Base-by-base conservation (phyloP, 2,113 vertebrate genomes). In the Camelus bactrianus region DNA sequence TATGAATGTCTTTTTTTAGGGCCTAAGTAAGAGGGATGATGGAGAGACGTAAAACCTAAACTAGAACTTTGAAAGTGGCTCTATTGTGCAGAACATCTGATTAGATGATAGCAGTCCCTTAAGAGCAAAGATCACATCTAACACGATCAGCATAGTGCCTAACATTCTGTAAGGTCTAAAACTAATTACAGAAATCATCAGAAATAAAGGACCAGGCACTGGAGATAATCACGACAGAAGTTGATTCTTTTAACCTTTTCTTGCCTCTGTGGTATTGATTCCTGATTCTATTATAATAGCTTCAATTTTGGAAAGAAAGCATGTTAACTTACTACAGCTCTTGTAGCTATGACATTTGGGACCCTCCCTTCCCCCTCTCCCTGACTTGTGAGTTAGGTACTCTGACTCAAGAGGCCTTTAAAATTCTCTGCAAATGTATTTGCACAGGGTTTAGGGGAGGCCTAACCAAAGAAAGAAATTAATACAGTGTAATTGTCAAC, bases 401-500 rank as follows among this genome's bases (percentile, higher is more conserved):
- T 62, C 65, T 89, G 62, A 50, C 77, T 97, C 58, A 92, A 19
- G 77, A 94, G 81, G 65, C 54, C 73, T 93, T 94, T 94, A 80
- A 85, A 48, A 46, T 95, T 96, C 46, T 26, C 70, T 92, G 28
- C 56, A 65, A 89, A 62, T 92, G 84, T 95, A 94, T 92, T 94
- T 96, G 81, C 20, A 35, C 15, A 65, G 62, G 54, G 30, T 81
- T 96, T 92, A 91, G 48, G 67, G 15, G 26, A 80, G 35, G 19
- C 22, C 50, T 94, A 96, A 77, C 6, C 52, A 95, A 96, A 95
- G 62, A 92, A 84, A 92, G 22, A 96, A 89, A 94, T 82, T 98
- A 97, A 98, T 94, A 62, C 58, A 79, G 6, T 98, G 20, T 96
- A 4, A 94, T 98, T 98, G 80, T 96, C 94, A 96, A 54, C 98